Base-by-base conservation (phyloP, 2,888 invertebrate species). In the Cactoblastis cactorum region DNA sequence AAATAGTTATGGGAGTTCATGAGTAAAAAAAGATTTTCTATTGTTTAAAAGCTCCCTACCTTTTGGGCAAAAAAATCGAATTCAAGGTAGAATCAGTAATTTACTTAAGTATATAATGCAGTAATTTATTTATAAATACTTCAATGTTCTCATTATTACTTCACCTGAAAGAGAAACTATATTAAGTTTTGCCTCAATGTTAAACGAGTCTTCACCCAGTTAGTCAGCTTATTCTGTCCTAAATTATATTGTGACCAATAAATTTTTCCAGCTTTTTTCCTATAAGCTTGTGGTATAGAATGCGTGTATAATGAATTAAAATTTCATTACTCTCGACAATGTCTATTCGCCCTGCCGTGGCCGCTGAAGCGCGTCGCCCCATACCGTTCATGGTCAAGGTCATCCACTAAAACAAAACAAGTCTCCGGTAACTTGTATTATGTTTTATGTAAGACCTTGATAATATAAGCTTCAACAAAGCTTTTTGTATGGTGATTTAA, bases 321-420 rank as follows among this genome's bases (percentile, higher is more conserved):
- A 79, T 83, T 84, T 74, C 71, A 81, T 80, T 77, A 80, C 67
- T 77, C 75, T 80, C 71, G 71, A 69, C 74, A 71, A 73, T 78
- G 74, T 68, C 64, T 74, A 78, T 81, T 74, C 78, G 80, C 77
- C 77, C 80, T 83, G 83, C 77, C 77, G 80, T 83, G 83, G 83
- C 77, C 75, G 78, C 75, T 76, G 74, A 72, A 80, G 85, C 84
- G 83, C 74, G 80, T 76, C 85, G 80, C 79, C 78, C 79, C 80
- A 74, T 32, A 66, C 66, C 83, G 81, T 87, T 86, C 87, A 88
- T 74, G 85, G 87, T 73, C 88, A 89, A 88, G 88, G 88, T 86
- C 87, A 80, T 64, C 69, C 56, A 72, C 76, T 79, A 78, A 83
- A 82, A 84, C 77, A 77, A 77, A 83, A 83, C 80, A 78, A 33